Percentiles rank a stretch among this genome's conserved stretches.
These are phyloP conservation scores for Epizoanthus rinbou DNA, from an alignment of 92 coral and sea anemone genomes.

Conservation along the genomic window DNA sequence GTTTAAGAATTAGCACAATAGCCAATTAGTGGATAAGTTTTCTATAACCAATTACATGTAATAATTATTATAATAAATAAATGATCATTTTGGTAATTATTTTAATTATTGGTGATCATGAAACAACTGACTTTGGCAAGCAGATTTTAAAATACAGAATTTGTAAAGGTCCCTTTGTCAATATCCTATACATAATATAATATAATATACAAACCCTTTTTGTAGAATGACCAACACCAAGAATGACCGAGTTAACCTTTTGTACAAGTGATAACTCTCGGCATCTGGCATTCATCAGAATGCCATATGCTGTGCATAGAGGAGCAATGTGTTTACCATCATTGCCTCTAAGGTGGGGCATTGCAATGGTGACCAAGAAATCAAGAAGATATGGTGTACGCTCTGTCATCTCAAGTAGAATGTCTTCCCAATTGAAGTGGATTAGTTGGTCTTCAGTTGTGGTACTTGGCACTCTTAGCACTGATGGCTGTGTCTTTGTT, in stretches of 20 bases:
- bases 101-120: too few relatives aligned
- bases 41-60: too few relatives aligned
- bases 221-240: constrained; percentile 48
- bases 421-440: constrained; percentile 45
- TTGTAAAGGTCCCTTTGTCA: too few relatives aligned
- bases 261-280: constrained; percentile 50
- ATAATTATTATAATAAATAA: too few relatives aligned
- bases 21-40: too few relatives aligned
- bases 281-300: constrained; percentile 54
- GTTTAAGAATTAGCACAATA: too few relatives aligned
- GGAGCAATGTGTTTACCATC: constrained; percentile 42
- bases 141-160: too few relatives aligned
- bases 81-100: too few relatives aligned
- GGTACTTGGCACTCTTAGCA: constrained; percentile 37
- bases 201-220: constrained; percentile 13
- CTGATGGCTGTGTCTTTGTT: constrained; percentile 47
- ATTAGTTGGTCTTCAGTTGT: constrained; percentile 9
- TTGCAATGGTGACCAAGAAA: constrained; percentile 45
- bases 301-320: constrained; percentile 51
- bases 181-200: too few relatives aligned
- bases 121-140: too few relatives aligned
- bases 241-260: constrained; percentile 42
- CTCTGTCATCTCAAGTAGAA: constrained; percentile 54
- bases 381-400: constrained; percentile 65
- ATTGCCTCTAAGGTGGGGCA: constrained; percentile 42